Evolutionary conservation across 2,113 vertebrate species (phyloP), one percentile per base, ranked within the genome.

Genomic region (Rhabdomys dilectus): DNA sequence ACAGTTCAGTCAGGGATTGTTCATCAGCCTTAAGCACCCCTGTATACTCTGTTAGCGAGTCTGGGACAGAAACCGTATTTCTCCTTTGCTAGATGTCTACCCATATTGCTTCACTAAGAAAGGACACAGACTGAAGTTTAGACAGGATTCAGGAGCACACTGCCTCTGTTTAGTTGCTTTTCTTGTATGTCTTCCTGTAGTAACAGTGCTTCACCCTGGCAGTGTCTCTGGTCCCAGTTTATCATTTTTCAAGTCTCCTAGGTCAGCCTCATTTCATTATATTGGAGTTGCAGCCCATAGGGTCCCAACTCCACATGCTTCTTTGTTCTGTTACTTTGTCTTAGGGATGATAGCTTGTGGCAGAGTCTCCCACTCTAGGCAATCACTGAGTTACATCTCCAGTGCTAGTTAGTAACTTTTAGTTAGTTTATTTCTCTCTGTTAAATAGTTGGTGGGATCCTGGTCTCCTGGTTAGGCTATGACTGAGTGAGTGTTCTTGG

Each of bases 1-100:
- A 12, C 7, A 60, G 17, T 51, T 19, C 91, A 73, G 75, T 77
- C 64, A 84, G 68, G 88, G 68, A 26, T 72, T 82, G 66, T 70
- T 64, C 29, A 34, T 85, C 56, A 51, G 16, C 73, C 76, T 94
- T 17, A 21, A 48, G 56, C 8, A 5, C 60, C 17, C 39, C 66
- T n/a, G 15, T 10, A 7, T 24, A 39, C 31, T 90, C 51, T 94
- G 60, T 60, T 45, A 42, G 81, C n/a, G 48, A 93, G 36, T 93
- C 51, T 87, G 82, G 56, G 39, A 22, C 64, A 81, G 77, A 81
- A 94, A 60, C 19, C 70, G 39, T 6, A 7, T 80, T 96, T 90
- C 42, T 91, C 45, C 86, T 92, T 88, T 92, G 56, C 48, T 64
- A 24, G 39, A 68, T 96, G 88, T 34, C 84, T 90, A 62, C 60